Base-by-base conservation (phyloP, 2,113 vertebrate species). In the Rhinolophus ferrumequinum region DNA sequence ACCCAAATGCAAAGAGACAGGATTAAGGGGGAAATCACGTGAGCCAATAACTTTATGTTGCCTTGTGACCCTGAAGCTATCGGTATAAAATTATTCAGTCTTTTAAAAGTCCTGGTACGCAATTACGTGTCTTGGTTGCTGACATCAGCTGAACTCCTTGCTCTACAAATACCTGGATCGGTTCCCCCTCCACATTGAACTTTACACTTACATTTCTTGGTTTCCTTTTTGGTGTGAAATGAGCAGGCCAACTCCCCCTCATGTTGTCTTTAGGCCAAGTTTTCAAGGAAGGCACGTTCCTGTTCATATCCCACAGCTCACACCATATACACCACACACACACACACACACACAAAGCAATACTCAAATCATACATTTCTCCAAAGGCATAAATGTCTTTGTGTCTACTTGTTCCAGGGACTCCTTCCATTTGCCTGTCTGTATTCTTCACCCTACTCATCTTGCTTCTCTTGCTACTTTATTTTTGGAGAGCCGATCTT, bases 251-350 rank as follows among this genome's bases (percentile, higher is more conserved):
- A 56, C 69, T 94, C 24, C 79, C n/a, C 73, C 15, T 87, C 8
- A 18, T 41, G 30, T 62, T 84, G 28, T 76, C 54, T 35, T 92
- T 88, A 77, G 28, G 24, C 67, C 76, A 91, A 50, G 47, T 94
- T 86, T 89, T 67, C 47, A 96, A 79, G 70, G 69, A 96, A 80
- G 30, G 50, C 3, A 94, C 41, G 9, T 94, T 88, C 33, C 15
- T 90, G 41, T 54, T 21, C 10, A 72, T 84, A 81, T 52, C 22
- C 21, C 84, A 70, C 3, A 44, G 22, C 22, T 69, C n/a, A 50
- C 21, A 44, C 18, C 52, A 54, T 54, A 26, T n/a, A 14, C 47
- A 26, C 12, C 15, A 41, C 62, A 10, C 14, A 18, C 22, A 24
- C 56, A 72, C 11, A 56, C 38, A 18, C 26, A 33, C 47, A 87